Base-by-base conservation (phyloP, 2,888 invertebrate species). In the Caenorhabditis drosophilae region DNA sequence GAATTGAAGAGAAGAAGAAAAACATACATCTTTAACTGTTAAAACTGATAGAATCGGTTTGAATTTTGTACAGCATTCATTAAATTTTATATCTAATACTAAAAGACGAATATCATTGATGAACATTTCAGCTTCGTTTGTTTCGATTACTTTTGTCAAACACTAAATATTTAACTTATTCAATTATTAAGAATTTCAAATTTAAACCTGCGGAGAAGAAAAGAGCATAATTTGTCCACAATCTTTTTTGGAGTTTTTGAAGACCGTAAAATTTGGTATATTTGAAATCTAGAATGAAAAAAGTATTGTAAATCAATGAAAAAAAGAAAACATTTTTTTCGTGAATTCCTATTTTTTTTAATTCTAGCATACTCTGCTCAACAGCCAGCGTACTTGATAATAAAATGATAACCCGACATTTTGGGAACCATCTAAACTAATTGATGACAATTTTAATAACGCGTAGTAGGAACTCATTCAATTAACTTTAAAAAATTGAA, bases 361-460 rank as follows among this genome's bases (percentile, higher is more conserved):
- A 6, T 22, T 22, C 23, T 20, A 22, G 6, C 38, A 38, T n/a
- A 6, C 15, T 11, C 12, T 31, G 6, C 6, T 31, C 31, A 6
- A 12, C 31, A 6, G 6, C 7, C 31, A 9, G 31, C 12, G 6
- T 6, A 31, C 31, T 31, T 12, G 31, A 31, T 9, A 6, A 9
- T 6, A 31, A 11, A 7, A 16, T 11, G 9, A 64, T 45, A 12
- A 50, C 44, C 16, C 58, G 54, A 25, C 36, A 59, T 18, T 56
- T 44, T 3, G 59, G 64, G 40, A 66, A 66, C 64, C 64, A 66
- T 56, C 54, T 64, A 42, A 9, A 49, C 26, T 31, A 47, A 47
- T 47, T 31, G 31, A 9, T 4, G 4, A 25, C 22, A 44, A 16
- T 7, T 25, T 25, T 23, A 35, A n/a, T n/a, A n/a, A n/a, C n/a